Evolutionary conservation across 2,888 invertebrate genomes (phyloP).

Genomic region (Clivina fossor): DNA sequence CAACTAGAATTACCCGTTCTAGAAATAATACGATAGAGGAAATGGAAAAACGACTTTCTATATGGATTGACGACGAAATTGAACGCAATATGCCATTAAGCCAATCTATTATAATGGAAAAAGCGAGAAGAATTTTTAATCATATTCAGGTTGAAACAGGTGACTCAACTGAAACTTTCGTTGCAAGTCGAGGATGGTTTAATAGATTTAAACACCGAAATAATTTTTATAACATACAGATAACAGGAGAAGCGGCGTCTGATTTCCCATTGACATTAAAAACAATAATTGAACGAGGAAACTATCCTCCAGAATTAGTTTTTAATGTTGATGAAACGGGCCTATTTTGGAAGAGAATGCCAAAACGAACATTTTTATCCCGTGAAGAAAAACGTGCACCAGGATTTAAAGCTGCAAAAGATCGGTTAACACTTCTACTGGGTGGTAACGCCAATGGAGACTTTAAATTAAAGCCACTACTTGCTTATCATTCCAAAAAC

Average conservation of each 20-base stretch:
- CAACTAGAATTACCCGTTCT: constrained; percentile 32
- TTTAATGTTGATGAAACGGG: background rate
- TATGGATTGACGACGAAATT: background rate
- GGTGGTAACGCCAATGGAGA: constrained; percentile 44
- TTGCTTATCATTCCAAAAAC: constrained; percentile 38
- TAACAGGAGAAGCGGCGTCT: background rate
- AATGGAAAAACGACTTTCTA: constrained; percentile 33
- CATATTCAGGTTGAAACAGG: constrained; percentile 18
- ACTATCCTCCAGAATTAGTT: background rate
- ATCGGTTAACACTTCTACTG: constrained; percentile 43
- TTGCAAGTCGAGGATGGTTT: constrained; percentile 26
- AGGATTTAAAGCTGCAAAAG: constrained; percentile 41
- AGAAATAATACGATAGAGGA: constrained; percentile 34
- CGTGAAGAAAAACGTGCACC: background rate
- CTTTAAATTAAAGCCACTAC: constrained; percentile 44
- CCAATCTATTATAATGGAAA: constrained; percentile 2
- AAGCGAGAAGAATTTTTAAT: constrained; percentile 23
- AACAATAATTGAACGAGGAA: background rate
- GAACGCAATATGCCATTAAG: background rate
- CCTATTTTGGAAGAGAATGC: background rate
- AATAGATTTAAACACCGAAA: constrained; percentile 23
- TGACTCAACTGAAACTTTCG: constrained; percentile 11
- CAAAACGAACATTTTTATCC: background rate
- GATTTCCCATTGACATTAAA: background rate
- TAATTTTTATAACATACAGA: constrained; percentile 24